Conservation (phyloP, 2,113 vertebrate genomes). For the Eublepharis macularius region DNA sequence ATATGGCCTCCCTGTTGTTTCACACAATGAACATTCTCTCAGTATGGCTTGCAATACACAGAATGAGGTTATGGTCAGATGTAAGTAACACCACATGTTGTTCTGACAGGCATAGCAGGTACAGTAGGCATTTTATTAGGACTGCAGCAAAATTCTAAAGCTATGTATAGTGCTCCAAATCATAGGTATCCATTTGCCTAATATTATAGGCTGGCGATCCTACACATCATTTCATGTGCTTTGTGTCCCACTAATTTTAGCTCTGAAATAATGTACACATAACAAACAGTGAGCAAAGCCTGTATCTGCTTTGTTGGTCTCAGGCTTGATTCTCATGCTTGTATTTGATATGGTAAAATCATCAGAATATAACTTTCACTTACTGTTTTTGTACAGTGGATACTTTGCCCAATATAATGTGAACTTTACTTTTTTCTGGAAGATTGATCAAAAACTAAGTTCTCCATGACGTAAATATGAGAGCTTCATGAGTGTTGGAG, state of each 20-base stretch:
- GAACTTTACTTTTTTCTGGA: neutral
- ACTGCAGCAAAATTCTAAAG: neutral
- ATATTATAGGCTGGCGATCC: neutral
- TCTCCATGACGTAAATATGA: neutral
- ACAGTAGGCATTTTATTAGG: slow-evolving; percentile 37
- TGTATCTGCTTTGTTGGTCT: neutral
- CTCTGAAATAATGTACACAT: neutral
- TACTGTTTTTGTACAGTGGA: neutral
- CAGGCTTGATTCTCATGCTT: neutral
- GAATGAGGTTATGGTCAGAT: slow-evolving; percentile 38
- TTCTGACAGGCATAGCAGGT: slow-evolving; percentile 21
- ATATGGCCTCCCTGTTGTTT: slow-evolving; percentile 7
- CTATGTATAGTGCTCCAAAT: neutral
- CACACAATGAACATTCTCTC: slow-evolving; percentile 31
- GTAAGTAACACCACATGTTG: slow-evolving; percentile 41
- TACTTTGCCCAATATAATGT: neutral
- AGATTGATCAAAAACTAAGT: neutral
- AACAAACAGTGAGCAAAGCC: neutral
- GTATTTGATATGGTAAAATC: neutral
- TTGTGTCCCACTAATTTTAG: neutral
- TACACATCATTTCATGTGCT: neutral
- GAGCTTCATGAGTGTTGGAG: neutral
- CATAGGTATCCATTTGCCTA: slow-evolving; percentile 6
- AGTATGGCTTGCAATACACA: slow-evolving; percentile 20
- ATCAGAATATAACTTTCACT: neutral